phyloP scores from a whole-genome alignment of 2,888 invertebrate genomes.

The Lypha dubia region DNA sequence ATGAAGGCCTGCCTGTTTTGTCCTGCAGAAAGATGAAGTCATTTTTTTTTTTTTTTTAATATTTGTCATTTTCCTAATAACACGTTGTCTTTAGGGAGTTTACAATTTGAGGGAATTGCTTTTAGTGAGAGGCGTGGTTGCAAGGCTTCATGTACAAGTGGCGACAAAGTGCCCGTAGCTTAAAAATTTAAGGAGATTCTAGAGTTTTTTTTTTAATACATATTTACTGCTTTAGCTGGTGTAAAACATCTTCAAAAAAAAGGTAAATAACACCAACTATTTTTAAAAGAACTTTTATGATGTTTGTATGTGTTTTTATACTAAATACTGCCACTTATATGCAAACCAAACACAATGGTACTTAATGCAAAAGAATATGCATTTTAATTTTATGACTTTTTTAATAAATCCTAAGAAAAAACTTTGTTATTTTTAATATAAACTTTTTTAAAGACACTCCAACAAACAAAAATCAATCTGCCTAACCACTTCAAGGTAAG shows the following conservation, averaged over 20 bases:
- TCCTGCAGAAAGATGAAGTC: constrained; percentile 9
- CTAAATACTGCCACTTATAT: not conserved
- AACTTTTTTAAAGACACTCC: too few relatives aligned
- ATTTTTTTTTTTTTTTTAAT: not conserved
- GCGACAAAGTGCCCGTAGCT: constrained; percentile 56
- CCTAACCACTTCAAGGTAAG: too few relatives aligned
- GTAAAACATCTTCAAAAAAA: constrained; percentile 9
- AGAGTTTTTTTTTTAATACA: not conserved
- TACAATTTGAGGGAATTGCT: constrained; percentile 26
- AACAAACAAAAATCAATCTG: too few relatives aligned
- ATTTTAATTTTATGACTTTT: too few relatives aligned
- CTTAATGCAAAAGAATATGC: too few relatives aligned
- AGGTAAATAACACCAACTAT: constrained; percentile 33
- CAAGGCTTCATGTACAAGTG: constrained; percentile 43
- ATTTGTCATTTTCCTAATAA: constrained; percentile 55
- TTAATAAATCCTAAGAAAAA: too few relatives aligned
- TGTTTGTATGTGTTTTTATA: not conserved
- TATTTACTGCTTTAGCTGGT: constrained; percentile 10
- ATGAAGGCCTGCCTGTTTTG: constrained; percentile 40
- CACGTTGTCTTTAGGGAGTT: constrained; percentile 27
- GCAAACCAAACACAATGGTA: not conserved
- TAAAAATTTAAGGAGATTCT: constrained; percentile 40
- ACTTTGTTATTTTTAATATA: too few relatives aligned
- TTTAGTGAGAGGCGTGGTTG: constrained; percentile 6
- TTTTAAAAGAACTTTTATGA: not conserved